Evolutionary conservation across 2,888 invertebrate genomes (phyloP), one percentile per base, ranked within the genome.

Genomic region (Cyrtodaria siliqua): DNA sequence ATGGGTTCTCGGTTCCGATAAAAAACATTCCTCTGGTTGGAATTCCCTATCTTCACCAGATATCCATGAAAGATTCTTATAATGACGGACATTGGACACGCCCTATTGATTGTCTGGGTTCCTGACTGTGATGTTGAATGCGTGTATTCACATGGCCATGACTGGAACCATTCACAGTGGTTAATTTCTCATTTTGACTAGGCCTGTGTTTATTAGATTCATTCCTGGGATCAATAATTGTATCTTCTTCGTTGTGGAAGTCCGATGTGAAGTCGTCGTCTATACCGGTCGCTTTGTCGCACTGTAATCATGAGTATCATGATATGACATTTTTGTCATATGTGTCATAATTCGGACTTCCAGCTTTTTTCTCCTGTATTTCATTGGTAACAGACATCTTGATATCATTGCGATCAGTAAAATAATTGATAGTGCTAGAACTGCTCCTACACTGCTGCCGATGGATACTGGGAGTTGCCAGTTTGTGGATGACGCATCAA

Each of bases 391-490:
- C 8, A 88, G 87, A 69, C 89, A 91, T 18, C 90, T 74, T 12
- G 89, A 86, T 6, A 91, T 71, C 44, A 91, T 69, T 12, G 90
- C 90, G 29, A 91, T 87, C 26, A 90, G 72, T 18, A 91, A 89
- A 18, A 91, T 91, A 70, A 91, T 87, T 20, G 88, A 88, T 6
- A 91, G 79, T 0, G 91, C 89, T 23, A 91, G 75, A 1, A 91
- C 79, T 6, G 91, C 91, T 2, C 91, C 91, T 20, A 91, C 87
- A 71, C 90, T 90, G 74, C 89, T 89, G 12, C 90, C 91, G 9
- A 91, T 87, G 6, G 90, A 90, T 8, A 91, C 91, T 2, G 91
- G 91, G 24, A 91, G 84, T 56, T 89, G 88, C 90, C 89, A 91
- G 75, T 86, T 87, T 9, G 88, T 86, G 23, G 91, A 90, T 24